phyloP scores from a whole-genome alignment of 2,797 vertebrate genomes.

The Amblyopsis hoosieri region DNA sequence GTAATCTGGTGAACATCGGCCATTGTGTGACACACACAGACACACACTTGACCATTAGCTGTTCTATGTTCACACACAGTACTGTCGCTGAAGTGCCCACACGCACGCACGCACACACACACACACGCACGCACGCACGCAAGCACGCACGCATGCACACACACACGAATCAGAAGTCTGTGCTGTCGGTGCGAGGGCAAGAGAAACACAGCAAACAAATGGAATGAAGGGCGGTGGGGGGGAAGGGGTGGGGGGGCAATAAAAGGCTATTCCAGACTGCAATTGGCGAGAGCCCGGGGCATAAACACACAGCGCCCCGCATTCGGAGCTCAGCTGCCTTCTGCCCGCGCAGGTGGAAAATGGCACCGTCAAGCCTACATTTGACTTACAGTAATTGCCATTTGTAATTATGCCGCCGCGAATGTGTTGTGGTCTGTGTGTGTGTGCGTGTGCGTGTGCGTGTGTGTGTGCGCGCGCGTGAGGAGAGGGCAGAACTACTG shows the following conservation, averaged over 20 bases:
- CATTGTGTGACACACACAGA: background rate
- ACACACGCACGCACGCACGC: background rate
- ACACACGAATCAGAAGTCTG: conserved; percentile 1
- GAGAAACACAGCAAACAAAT: conserved; percentile 55
- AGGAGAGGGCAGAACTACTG: no score
- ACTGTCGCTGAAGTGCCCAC: background rate
- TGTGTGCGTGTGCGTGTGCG: background rate
- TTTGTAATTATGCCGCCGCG: conserved; percentile 54
- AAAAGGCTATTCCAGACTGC: conserved; percentile 42
- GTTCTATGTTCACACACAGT: background rate
- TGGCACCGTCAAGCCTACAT: conserved; percentile 42
- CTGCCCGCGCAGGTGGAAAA: conserved; percentile 44
- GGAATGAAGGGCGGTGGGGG: conserved; percentile 13
- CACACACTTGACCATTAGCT: background rate
- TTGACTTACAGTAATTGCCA: conserved; percentile 63
- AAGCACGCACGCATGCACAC: background rate
- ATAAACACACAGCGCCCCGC: conserved; percentile 58
- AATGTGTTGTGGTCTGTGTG: conserved; percentile 12
- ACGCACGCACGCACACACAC: background rate
- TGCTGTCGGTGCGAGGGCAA: conserved; percentile 20
- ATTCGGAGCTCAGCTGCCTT: conserved; percentile 33
- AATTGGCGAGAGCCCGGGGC: conserved; percentile 62
- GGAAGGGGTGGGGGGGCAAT: conserved; percentile 5
- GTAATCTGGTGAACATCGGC: no score
- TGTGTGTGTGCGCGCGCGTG: no score